These are phyloP conservation scores for Malurus elegans DNA, from an alignment of 2,113 vertebrate species.

Conservation along the genomic window DNA sequence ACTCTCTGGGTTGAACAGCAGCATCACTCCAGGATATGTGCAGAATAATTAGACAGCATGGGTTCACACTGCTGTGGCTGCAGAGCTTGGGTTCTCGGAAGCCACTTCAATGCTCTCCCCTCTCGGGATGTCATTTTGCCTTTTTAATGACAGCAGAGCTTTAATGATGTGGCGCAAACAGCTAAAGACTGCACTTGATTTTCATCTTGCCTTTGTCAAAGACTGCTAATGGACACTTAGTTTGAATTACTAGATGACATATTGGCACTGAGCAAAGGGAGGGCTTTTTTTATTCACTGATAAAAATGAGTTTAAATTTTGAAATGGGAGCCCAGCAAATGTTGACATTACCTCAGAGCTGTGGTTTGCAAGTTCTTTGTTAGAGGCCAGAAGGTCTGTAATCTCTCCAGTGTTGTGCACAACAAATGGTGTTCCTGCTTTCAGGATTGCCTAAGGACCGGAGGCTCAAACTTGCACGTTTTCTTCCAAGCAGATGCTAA, in stretches of 20 bases:
- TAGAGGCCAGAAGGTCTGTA: not conserved
- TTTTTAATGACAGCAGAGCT: not conserved
- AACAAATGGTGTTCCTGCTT: not conserved
- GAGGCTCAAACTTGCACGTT: not conserved
- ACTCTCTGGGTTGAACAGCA: not conserved
- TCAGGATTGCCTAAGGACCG: not conserved
- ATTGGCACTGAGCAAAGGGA: not conserved
- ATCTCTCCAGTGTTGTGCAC: not conserved
- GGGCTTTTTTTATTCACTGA: not conserved
- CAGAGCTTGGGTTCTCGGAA: not conserved
- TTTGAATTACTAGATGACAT: not conserved
- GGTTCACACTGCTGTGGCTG: not conserved
- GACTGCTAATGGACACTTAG: not conserved
- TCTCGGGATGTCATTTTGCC: not conserved
- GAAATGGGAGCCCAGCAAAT: not conserved
- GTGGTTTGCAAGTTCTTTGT: not conserved
- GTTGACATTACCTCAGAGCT: not conserved
- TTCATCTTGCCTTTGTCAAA: not conserved
- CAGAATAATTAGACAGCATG: not conserved
- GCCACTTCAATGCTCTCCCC: not conserved
- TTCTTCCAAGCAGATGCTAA: not conserved
- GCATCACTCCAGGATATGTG: not conserved
- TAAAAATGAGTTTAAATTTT: not conserved
- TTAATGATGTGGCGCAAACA: not conserved
- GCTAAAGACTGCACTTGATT: not conserved